Evolutionary conservation across 2,888 invertebrate species (phyloP), one percentile per base, ranked within the genome.

Genomic region (Malacosoma neustria): DNA sequence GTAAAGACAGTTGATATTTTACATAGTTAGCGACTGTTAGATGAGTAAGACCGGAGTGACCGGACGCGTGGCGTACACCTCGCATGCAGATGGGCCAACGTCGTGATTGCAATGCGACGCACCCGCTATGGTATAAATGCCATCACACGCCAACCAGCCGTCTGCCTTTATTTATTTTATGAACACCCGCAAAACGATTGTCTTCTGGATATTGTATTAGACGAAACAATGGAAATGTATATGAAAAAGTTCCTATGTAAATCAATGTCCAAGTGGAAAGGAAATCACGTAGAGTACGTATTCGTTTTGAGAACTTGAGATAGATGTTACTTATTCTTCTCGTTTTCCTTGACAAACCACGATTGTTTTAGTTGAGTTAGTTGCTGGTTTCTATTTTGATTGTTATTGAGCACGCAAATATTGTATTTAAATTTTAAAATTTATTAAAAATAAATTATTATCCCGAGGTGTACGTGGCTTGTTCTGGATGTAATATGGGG

Each of bases 1-100:
- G 57, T 64, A 58, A 62, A 58, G 54, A 46, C 45, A 41, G 48
- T 51, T 51, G 40, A 51, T 52, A 57, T 51, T 61, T 67, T 65
- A 60, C 67, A 70, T 65, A 69, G 69, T 63, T 61, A 66, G 59
- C 61, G 61, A 66, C 55, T 63, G 69, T 66, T 62, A 72, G 71
- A 75, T 76, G 80, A 79, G 77, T 76, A 79, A 72, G 67, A 72
- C 82, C 84, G 84, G 84, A 84, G 77, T 71, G 67, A 72, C 82
- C 84, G 84, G 84, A 84, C 80, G 82, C 77, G 58, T 49, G 52
- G 57, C 56, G 54, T 61, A 63, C 68, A 52, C 51, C 57, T 56
- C 61, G 77, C 84, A 82, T 82, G 80, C 74, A 74, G 79, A 81
- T 81, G 68, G 63, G 57, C 57, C 46, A 45, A 49, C 58, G 50